Conservation (phyloP, 2,113 vertebrate genomes). For the Calyptommatus sinebrachiatus region DNA sequence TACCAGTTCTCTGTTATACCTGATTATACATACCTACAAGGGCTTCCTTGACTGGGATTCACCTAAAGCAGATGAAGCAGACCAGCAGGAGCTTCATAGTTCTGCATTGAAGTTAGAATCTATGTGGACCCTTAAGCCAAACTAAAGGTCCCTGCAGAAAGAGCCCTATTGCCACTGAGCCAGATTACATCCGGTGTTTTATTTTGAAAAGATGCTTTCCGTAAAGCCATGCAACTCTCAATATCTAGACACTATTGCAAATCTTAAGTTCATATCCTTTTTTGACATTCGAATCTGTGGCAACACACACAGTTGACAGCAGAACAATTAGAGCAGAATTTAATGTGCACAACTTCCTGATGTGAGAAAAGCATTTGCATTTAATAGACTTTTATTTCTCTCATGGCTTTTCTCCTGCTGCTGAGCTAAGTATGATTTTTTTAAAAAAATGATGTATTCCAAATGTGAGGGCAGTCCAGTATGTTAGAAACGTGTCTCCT, state of each 20-base stretch:
- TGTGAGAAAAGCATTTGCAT: slow-evolving; percentile 2
- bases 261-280: background rate
- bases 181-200: too few relatives aligned
- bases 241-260: background rate
- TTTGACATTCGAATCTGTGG: background rate
- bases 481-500: slow-evolving; percentile 45
- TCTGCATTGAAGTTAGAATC: too few relatives aligned
- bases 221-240: background rate
- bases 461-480: slow-evolving; percentile 28
- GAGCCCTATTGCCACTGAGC: background rate
- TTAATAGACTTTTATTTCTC: background rate
- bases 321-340: background rate
- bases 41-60: too few relatives aligned
- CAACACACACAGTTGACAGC: background rate
- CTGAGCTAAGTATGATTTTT: background rate
- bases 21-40: too few relatives aligned
- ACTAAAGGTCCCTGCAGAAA: background rate
- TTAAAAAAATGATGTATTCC: background rate
- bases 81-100: too few relatives aligned
- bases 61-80: background rate
- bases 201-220: too few relatives aligned
- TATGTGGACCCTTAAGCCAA: too few relatives aligned
- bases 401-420: slow-evolving; percentile 9
- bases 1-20: too few relatives aligned
- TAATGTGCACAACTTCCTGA: background rate